Evolutionary conservation across 2,113 vertebrate genomes (phyloP).

Genomic region (Panurus biarmicus): DNA sequence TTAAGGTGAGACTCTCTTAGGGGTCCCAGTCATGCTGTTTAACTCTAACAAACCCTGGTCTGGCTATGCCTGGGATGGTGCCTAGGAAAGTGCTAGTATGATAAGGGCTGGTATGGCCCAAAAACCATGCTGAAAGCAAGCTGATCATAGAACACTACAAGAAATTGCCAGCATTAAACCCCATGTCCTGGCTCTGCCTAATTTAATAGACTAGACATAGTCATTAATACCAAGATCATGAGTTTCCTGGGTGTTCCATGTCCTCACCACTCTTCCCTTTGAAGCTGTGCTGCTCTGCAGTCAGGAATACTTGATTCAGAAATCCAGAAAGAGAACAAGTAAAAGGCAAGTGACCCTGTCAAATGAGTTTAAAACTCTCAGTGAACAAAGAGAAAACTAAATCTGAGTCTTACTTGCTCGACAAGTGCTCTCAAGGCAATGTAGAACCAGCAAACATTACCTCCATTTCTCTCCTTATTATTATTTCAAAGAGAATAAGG

Average conservation of each 20-base stretch:
- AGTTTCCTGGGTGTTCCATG: not conserved
- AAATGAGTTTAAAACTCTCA: not conserved
- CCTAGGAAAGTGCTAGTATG: not conserved
- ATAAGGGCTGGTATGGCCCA: not conserved
- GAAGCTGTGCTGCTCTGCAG: not conserved
- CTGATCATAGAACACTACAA: not conserved
- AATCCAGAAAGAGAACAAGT: not conserved
- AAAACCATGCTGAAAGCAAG: not conserved
- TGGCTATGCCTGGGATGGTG: fast-evolving
- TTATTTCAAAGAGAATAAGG: not conserved
- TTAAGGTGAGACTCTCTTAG: not conserved
- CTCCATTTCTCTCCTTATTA: not conserved
- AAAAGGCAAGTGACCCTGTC: not conserved
- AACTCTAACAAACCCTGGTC: not conserved
- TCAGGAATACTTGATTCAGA: not conserved
- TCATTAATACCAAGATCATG: not conserved
- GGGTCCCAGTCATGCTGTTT: not conserved
- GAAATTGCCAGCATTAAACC: not conserved
- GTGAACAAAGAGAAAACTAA: not conserved
- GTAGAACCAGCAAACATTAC: not conserved
- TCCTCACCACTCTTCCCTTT: not conserved
- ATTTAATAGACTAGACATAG: not conserved
- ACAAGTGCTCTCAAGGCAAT: not conserved
- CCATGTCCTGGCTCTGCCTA: not conserved
- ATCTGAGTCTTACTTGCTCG: not conserved